Evolutionary conservation across 1,140 invertebrate genomes (phyloP), one percentile per base, ranked within the genome.

Genomic region (Aphis gossypii): DNA sequence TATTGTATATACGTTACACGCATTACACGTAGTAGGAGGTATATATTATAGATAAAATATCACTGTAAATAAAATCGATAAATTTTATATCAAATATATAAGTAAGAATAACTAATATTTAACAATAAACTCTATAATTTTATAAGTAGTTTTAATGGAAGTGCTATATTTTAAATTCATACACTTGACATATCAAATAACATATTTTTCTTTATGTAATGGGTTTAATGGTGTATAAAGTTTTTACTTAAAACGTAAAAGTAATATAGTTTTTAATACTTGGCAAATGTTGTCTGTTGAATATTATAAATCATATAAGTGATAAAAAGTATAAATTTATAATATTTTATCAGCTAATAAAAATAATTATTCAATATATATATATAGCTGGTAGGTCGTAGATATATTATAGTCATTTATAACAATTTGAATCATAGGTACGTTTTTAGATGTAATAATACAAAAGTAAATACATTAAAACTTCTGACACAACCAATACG

Each of bases 291-390:
- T 46, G 46, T 11, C 38, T 41, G 8, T 14, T 4, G 4, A 76
- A n/a, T n/a, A 76, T 18, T n/a, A 76, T n/a, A 35, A n/a, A 76
- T 76, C 60, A 7, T 20, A 6, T 76, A 76, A 76, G n/a, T 2
- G 60, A n/a, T 76, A 76, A 76, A 51, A 76, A 76, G 14, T 68
- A n/a, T n/a, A n/a, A 35, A 14, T n/a, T 76, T 18, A 68, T 1
- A 76, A n/a, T 76, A 76, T 76, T n/a, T 76, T n/a, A n/a, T 76
- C 14, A n/a, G n/a, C 60, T 76, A 76, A n/a, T 76, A n/a, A 76
- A 76, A 76, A n/a, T 76, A n/a, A n/a, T 76, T 20, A n/a, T 35
- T 76, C 60, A 76, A 76, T 76, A n/a, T 76, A n/a, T 18, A 68
- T 48, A 48, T 11, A 51, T 51, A 51, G 1, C 48, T n/a, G n/a